Conservation (phyloP, 2,797 vertebrate genomes). For the Hydrolagus colliei region DNA sequence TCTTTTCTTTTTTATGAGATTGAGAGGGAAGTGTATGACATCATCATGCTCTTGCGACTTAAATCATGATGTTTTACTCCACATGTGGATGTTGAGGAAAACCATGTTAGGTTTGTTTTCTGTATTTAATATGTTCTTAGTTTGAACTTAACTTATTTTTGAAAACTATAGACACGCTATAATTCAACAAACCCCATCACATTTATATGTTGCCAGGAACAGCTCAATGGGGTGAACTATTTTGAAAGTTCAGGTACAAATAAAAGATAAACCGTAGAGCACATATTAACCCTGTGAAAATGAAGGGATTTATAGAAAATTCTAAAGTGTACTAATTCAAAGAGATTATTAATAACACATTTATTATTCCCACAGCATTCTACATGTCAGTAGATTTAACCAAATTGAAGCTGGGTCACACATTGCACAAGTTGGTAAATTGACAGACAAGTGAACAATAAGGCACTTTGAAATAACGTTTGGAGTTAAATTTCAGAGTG, state of each 20-base stretch:
- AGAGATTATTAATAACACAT: too few species aligned
- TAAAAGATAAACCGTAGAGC: background rate
- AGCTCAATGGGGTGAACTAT: background rate
- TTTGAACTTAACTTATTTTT: background rate
- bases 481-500: too few species aligned
- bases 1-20: background rate
- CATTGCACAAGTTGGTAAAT: too few species aligned
- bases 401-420: too few species aligned
- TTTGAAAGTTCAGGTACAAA: background rate
- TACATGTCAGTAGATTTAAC: too few species aligned
- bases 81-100: conserved; percentile 23
- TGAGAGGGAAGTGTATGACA: background rate
- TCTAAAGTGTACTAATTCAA: too few species aligned
- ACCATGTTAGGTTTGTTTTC: conserved; percentile 5
- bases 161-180: background rate
- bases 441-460: too few species aligned
- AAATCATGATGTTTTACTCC: conserved; percentile 20
- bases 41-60: background rate
- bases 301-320: too few species aligned
- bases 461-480: too few species aligned
- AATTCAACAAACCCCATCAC: conserved; percentile 16
- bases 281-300: background rate
- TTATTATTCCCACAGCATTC: too few species aligned
- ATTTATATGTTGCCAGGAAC: background rate
- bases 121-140: background rate